phyloP scores from a whole-genome alignment of 2,888 invertebrate species.

The Phalera bucephala region DNA sequence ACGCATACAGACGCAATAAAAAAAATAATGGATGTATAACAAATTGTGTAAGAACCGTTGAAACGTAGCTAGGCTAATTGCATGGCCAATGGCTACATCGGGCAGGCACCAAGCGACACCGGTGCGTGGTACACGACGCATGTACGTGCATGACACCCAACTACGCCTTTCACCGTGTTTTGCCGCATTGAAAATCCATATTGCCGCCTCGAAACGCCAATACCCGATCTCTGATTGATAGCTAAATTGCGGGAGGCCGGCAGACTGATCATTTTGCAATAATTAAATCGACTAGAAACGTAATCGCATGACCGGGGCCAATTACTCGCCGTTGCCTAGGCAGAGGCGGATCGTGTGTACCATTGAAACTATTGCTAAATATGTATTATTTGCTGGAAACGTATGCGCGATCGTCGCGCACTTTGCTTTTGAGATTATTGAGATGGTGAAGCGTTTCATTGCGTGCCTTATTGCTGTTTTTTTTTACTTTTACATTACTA shows the following conservation, averaged over 20 bases:
- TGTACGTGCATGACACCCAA: conserved; percentile 31
- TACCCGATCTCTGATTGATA: conserved; percentile 75
- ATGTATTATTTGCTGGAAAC: conserved; percentile 71
- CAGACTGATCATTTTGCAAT: conserved; percentile 78
- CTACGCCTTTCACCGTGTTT: conserved; percentile 53
- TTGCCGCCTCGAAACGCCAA: conserved; percentile 47
- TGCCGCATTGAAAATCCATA: conserved; percentile 50
- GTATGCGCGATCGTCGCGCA: conserved; percentile 58
- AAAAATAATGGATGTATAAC: neutral
- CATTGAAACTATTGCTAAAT: conserved; percentile 67
- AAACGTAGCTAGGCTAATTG: conserved; percentile 9
- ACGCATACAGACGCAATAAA: neutral
- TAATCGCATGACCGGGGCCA: conserved; percentile 81
- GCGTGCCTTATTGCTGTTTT: too few relatives aligned
- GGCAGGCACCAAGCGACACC: conserved; percentile 11
- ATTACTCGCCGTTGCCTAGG: conserved; percentile 75
- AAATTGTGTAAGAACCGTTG: neutral
- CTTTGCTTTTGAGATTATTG: neutral
- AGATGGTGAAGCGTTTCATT: too few relatives aligned
- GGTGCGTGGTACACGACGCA: conserved; percentile 22
- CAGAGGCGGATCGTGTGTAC: conserved; percentile 73
- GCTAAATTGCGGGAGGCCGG: conserved; percentile 79
- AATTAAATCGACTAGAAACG: conserved; percentile 81
- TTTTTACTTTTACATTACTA: too few relatives aligned
- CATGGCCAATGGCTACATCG: conserved; percentile 11